phyloP scores from a whole-genome alignment of 2,113 vertebrate genomes.

The Oplegnathus fasciatus region DNA sequence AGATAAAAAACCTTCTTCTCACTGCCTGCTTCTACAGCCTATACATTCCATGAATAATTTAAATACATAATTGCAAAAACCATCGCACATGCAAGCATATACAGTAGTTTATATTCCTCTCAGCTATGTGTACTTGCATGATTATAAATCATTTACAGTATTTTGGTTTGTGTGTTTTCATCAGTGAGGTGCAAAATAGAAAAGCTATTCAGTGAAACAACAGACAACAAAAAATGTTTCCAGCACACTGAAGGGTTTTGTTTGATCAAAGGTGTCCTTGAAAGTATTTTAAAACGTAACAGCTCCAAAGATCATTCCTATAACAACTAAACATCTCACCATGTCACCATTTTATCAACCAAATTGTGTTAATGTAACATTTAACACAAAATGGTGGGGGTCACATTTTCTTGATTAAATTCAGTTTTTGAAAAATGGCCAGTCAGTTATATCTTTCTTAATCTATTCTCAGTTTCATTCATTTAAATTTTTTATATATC shows the following conservation, averaged over 20 bases:
- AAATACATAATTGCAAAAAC: constrained; percentile 39
- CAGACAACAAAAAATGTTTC: neutral
- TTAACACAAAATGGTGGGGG: neutral
- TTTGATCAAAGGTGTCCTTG: neutral
- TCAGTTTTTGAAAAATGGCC: neutral
- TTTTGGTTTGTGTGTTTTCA: neutral
- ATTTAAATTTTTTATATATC: neutral
- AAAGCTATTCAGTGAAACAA: neutral
- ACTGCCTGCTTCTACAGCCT: constrained; percentile 4
- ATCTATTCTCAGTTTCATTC: neutral
- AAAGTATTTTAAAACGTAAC: neutral
- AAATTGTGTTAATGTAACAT: neutral
- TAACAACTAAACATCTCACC: neutral
- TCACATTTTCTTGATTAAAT: neutral
- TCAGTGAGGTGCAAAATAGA: neutral
- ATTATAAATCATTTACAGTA: constrained; percentile 25
- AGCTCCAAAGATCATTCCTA: neutral
- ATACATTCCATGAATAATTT: constrained; percentile 58
- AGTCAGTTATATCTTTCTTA: neutral
- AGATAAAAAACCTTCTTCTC: constrained; percentile 26
- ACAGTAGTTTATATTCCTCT: constrained; percentile 31
- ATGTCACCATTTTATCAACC: neutral
- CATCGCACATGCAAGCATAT: constrained; percentile 3
- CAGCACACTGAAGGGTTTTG: neutral
- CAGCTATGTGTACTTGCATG: constrained; percentile 12